Conservation (phyloP, 2,113 vertebrate genomes). For the Gila orcuttii region DNA sequence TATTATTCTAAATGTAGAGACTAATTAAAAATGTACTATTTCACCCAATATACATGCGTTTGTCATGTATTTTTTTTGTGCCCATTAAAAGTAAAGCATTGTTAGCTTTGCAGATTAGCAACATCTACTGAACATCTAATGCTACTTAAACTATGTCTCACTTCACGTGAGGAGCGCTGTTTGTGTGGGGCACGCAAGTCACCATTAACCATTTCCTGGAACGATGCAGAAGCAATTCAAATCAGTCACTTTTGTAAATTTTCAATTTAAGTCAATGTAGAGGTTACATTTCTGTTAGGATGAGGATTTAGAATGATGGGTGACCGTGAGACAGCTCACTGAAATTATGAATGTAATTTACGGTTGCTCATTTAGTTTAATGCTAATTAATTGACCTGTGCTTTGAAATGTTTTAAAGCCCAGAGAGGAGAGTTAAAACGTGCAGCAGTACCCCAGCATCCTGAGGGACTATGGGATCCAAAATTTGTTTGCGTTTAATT, state of each 20-base stretch:
- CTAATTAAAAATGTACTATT: background rate
- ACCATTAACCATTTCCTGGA: background rate
- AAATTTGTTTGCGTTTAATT: constrained; percentile 48
- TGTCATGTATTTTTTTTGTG: background rate
- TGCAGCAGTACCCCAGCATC: constrained; percentile 3
- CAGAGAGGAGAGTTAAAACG: background rate
- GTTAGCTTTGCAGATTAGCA: background rate
- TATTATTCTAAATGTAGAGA: background rate
- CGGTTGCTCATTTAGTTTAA: background rate
- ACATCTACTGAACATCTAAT: background rate
- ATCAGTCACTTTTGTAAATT: background rate
- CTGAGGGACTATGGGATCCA: constrained; percentile 23
- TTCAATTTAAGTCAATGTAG: background rate
- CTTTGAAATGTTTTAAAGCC: background rate
- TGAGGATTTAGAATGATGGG: background rate
- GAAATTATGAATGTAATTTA: background rate
- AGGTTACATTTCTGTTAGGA: background rate
- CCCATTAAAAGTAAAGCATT: background rate
- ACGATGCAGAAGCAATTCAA: background rate
- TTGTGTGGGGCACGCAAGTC: background rate
- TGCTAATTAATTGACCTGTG: background rate
- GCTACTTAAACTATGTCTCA: background rate
- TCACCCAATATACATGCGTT: background rate
- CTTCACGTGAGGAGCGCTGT: background rate
- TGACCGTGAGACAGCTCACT: background rate